Percentiles rank a stretch among this genome's conserved stretches.
Evolutionary conservation across 2,888 invertebrate genomes (phyloP).

Genomic region (Leptopilina drosophilae): DNA sequence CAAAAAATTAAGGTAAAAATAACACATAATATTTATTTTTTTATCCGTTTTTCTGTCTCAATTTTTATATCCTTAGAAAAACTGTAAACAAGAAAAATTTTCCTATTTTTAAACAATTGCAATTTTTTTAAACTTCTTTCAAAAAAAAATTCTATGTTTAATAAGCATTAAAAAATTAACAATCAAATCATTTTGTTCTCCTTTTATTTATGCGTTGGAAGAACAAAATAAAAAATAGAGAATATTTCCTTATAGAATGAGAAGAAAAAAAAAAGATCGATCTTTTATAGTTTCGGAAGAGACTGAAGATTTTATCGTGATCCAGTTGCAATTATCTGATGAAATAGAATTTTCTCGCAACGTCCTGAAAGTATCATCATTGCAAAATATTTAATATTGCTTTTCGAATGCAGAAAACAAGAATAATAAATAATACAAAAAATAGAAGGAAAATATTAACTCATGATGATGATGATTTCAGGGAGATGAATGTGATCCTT

Average conservation of each 20-base stretch:
- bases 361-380: constrained; percentile 7
- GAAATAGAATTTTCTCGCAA: constrained; percentile 12
- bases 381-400: constrained; percentile 13
- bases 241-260: background rate
- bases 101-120: too few species aligned
- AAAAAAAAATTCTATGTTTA: too few species aligned
- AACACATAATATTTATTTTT: too few species aligned
- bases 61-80: too few species aligned
- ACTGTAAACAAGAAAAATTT: too few species aligned
- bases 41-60: too few species aligned
- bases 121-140: too few species aligned
- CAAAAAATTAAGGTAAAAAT: too few species aligned
- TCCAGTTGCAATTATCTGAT: constrained; percentile 24
- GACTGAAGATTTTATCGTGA: background rate
- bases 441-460: background rate
- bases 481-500: constrained; percentile 45
- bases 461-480: constrained; percentile 36
- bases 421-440: too few species aligned
- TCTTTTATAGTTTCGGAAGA: background rate
- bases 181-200: too few species aligned
- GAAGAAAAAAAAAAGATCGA: background rate
- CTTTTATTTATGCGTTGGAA: too few species aligned
- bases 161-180: too few species aligned
- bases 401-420: background rate
- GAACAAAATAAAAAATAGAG: background rate